Evolutionary conservation across 2,888 invertebrate species (phyloP).

Genomic region (Lacanobia oleracea): DNA sequence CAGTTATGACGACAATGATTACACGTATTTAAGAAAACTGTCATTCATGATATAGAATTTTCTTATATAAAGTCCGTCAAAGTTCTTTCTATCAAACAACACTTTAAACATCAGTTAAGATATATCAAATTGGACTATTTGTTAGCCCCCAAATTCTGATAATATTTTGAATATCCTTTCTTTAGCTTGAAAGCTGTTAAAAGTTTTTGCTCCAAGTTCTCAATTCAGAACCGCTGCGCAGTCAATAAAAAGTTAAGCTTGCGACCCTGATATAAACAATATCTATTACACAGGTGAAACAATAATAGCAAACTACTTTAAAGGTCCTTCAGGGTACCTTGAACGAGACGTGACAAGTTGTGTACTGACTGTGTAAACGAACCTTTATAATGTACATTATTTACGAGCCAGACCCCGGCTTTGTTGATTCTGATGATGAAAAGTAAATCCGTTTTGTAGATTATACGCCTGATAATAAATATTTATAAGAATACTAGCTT

Average conservation of each 20-base stretch:
- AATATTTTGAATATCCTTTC: too few species aligned
- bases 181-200: too few species aligned
- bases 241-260: not conserved
- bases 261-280: not conserved
- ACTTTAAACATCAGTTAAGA: too few species aligned
- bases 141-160: too few species aligned
- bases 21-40: too few species aligned
- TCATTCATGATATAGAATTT: not conserved
- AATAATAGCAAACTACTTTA: not conserved
- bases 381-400: slow-evolving; percentile 26
- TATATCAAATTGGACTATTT: too few species aligned
- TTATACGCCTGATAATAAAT: slow-evolving; percentile 4
- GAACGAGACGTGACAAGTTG: not conserved
- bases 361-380: not conserved
- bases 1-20: not conserved
- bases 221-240: not conserved
- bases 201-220: too few species aligned
- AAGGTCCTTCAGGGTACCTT: not conserved
- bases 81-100: too few species aligned
- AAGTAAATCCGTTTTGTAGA: slow-evolving; percentile 27
- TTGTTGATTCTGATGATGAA: slow-evolving; percentile 35
- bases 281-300: not conserved
- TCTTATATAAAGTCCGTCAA: too few species aligned
- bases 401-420: slow-evolving; percentile 6
- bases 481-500: not conserved